Evolutionary conservation across 1,140 invertebrate genomes (phyloP).

Genomic region (Hirudo medicinalis): DNA sequence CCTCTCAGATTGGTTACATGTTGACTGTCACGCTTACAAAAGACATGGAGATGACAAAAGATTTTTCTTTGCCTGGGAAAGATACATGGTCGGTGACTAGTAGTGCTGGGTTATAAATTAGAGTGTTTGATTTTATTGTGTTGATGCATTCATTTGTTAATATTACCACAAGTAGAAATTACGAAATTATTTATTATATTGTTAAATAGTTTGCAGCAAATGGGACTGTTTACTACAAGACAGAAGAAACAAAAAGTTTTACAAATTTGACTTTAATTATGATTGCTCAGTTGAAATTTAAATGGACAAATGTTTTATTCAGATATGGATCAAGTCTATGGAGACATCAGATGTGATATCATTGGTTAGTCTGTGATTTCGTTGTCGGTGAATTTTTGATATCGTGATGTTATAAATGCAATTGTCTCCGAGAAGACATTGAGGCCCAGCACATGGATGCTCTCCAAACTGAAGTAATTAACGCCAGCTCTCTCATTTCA

Average conservation of each 20-base stretch:
- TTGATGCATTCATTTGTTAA: conserved; percentile 14
- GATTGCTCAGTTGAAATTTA: conserved; percentile 13
- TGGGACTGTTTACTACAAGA: conserved; percentile 60
- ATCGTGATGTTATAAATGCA: not conserved
- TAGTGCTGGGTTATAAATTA: too few species aligned
- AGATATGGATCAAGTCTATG: conserved; percentile 62
- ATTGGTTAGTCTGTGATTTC: not conserved
- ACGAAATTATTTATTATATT: conserved; percentile 12
- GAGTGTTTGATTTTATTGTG: too few species aligned
- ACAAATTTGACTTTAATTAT: conserved; percentile 6
- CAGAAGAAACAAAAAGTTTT: conserved; percentile 56
- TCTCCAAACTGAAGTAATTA: not conserved
- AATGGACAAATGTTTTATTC: conserved; percentile 19
- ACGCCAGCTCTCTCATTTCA: not conserved
- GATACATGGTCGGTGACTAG: conserved; percentile 51
- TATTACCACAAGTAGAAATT: too few species aligned
- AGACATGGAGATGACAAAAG: conserved; percentile 42
- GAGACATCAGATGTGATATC: conserved; percentile 51
- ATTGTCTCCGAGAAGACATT: conserved; percentile 46
- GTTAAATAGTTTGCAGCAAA: conserved; percentile 50
- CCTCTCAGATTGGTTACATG: conserved; percentile 58
- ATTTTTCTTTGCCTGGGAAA: conserved; percentile 49
- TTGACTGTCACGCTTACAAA: conserved; percentile 54
- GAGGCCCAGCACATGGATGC: not conserved
- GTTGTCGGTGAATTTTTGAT: too few species aligned